phyloP scores from a whole-genome alignment of 2,113 vertebrate genomes.

The Vulpes ferrilata region DNA sequence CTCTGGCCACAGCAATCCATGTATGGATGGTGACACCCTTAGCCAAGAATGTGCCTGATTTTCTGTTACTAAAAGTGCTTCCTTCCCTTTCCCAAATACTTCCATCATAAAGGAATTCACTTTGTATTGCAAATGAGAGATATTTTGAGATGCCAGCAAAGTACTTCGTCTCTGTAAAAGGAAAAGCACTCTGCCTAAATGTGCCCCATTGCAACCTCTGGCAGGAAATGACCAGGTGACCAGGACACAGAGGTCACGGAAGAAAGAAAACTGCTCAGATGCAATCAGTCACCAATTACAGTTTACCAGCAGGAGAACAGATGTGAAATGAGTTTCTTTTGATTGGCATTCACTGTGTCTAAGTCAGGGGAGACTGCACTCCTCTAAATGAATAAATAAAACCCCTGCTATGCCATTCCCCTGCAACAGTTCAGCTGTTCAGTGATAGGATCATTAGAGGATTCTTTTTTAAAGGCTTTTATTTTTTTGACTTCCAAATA shows the following conservation, averaged over 20 bases:
- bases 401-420: conserved; percentile 56
- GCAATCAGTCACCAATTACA: conserved; percentile 85
- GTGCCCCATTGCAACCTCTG: conserved; percentile 74
- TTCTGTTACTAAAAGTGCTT: conserved; percentile 76
- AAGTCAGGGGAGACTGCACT: conserved; percentile 57
- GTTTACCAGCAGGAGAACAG: conserved; percentile 85
- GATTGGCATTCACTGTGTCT: conserved; percentile 64
- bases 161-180: conserved; percentile 84
- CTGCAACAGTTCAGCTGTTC: conserved; percentile 67
- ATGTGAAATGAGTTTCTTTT: conserved; percentile 85
- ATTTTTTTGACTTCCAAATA: background rate
- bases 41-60: background rate
- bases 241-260: conserved; percentile 76
- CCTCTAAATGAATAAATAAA: conserved; percentile 78
- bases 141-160: conserved; percentile 83
- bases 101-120: conserved; percentile 79
- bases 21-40: background rate
- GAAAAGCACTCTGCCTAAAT: conserved; percentile 82
- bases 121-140: conserved; percentile 85
- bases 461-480: conserved; percentile 59
- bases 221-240: conserved; percentile 84
- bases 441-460: conserved; percentile 51
- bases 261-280: conserved; percentile 77
- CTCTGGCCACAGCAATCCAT: background rate
- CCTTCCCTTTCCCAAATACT: conserved; percentile 76